Evolutionary conservation across 2,113 vertebrate species (phyloP).

Genomic region (Bombycilla garrulus): DNA sequence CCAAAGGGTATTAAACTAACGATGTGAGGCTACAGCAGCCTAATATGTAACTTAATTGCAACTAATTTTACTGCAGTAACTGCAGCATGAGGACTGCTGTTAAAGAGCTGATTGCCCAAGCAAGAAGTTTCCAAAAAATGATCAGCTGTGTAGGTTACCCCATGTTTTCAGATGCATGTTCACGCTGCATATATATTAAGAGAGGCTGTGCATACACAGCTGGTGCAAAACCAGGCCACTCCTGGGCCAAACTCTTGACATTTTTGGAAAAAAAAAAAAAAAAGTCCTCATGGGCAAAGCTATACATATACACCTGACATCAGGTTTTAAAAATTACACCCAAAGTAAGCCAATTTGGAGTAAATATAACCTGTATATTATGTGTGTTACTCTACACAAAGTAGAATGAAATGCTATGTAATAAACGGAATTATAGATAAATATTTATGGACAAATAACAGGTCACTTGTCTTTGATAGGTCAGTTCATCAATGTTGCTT

Average conservation of each 20-base stretch:
- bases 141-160: not conserved
- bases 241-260: slow-evolving; percentile 3
- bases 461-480: not conserved
- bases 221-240: slow-evolving; percentile 3
- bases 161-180: not conserved
- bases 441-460: not conserved
- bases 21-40: slow-evolving; percentile 8
- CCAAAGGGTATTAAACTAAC: not conserved
- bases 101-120: not conserved
- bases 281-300: not conserved
- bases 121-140: not conserved
- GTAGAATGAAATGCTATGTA: not conserved
- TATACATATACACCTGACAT: not conserved
- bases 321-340: not conserved
- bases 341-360: not conserved
- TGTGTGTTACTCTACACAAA: not conserved
- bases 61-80: slow-evolving; percentile 30
- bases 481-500: not conserved
- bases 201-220: not conserved
- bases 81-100: not conserved
- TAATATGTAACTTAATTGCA: not conserved
- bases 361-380: not conserved
- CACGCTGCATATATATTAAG: not conserved
- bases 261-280: too few species aligned
- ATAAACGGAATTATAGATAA: not conserved